A percentile compares a stretch with the other conserved stretches of the same genome.
Evolutionary conservation across 2,888 invertebrate genomes (phyloP).

Genomic region (Palloptera scutellata): DNA sequence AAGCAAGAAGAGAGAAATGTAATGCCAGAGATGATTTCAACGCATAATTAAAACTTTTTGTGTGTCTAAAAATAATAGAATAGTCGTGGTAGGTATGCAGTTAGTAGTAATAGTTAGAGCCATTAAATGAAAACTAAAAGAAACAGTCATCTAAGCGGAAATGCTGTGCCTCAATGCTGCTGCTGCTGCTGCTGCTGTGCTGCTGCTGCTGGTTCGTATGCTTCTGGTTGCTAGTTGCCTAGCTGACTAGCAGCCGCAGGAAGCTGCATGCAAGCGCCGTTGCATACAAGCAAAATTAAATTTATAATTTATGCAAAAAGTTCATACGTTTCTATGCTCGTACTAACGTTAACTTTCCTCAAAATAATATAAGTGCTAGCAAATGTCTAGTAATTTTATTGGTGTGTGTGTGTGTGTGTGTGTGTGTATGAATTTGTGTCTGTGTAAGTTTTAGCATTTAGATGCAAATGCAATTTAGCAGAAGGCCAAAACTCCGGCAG

Average conservation of each 20-base stretch:
- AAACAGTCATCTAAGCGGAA: slow-evolving; percentile 27
- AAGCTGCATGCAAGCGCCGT: slow-evolving; percentile 12
- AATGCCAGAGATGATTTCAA: not conserved
- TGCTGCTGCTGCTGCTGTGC: slow-evolving; percentile 14
- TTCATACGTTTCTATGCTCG: not conserved
- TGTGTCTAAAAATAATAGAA: not conserved
- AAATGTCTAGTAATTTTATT: slow-evolving; percentile 1
- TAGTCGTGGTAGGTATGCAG: not conserved
- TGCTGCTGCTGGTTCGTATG: slow-evolving; percentile 3
- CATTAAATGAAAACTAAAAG: slow-evolving; percentile 1
- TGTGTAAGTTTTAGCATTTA: too few species aligned
- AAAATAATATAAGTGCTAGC: too few species aligned
- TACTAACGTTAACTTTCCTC: too few species aligned
- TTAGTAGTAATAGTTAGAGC: not conserved
- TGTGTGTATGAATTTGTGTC: not conserved
- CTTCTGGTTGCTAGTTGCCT: too few species aligned
- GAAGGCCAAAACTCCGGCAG: too few species aligned
- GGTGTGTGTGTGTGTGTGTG: not conserved
- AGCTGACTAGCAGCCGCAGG: slow-evolving; percentile 14
- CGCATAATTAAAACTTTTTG: slow-evolving; percentile 33
- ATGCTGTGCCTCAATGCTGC: slow-evolving; percentile 28
- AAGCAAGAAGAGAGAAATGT: not conserved
- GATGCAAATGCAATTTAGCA: too few species aligned
- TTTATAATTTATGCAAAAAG: slow-evolving; percentile 32
- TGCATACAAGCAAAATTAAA: slow-evolving; percentile 27